A percentile compares a stretch with the other conserved stretches of the same genome.
Conservation (phyloP, 2,113 vertebrate species). For the Ptilonorhynchus violaceus region DNA sequence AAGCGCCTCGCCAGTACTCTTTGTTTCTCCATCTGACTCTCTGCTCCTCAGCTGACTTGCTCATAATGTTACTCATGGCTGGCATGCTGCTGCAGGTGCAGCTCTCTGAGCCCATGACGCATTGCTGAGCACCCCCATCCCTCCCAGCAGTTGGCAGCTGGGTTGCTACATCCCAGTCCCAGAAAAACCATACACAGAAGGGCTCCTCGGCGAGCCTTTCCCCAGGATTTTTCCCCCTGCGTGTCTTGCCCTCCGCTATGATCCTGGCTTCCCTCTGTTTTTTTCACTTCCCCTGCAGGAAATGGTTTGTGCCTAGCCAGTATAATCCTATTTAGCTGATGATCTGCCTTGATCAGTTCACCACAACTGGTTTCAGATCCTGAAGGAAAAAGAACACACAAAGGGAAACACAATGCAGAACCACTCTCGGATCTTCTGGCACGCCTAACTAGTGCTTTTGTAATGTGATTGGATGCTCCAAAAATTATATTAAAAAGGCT, state of each 20-base stretch:
- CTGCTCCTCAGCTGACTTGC: background rate
- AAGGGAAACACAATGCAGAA: background rate
- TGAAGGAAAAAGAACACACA: background rate
- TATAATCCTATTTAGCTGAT: background rate
- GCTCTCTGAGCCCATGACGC: background rate
- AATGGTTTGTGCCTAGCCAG: background rate
- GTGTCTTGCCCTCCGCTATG: background rate
- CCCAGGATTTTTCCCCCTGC: background rate
- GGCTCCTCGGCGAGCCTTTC: background rate
- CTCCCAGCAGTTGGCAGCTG: background rate
- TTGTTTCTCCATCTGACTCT: constrained; percentile 26
- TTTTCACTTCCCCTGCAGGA: background rate
- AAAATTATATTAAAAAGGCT: background rate
- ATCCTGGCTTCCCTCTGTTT: background rate
- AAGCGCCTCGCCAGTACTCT: background rate
- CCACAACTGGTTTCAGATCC: background rate
- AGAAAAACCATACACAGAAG: background rate
- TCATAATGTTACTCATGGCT: background rate
- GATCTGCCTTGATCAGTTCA: background rate
- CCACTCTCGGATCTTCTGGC: background rate
- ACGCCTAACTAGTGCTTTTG: background rate
- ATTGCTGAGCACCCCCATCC: background rate
- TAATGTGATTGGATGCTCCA: background rate
- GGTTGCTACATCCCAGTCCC: background rate
- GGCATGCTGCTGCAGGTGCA: constrained; percentile 42